Percentiles rank a stretch among this genome's conserved stretches.
phyloP scores from a whole-genome alignment of 2,797 vertebrate species.

The Chromobotia macracanthus region DNA sequence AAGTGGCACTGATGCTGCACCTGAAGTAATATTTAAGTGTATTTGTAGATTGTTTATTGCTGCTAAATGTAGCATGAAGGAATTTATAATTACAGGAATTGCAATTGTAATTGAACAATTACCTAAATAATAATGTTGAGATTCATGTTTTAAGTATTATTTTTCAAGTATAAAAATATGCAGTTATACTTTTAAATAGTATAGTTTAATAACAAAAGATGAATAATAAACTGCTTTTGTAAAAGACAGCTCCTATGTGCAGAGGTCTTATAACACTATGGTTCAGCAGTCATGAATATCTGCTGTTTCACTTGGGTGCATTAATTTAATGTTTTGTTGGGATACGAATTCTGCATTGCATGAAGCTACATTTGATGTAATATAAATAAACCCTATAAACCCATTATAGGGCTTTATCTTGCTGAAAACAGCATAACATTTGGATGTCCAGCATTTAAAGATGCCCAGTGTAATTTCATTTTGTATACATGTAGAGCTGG shows the following conservation, averaged over 20 bases:
- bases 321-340: conserved; percentile 27
- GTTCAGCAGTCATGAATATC: neutral
- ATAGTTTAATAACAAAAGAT: neutral
- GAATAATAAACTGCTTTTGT: conserved; percentile 25
- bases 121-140: too few relatives aligned
- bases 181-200: neutral
- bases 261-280: conserved; percentile 15
- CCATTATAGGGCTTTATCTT: neutral
- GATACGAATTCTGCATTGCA: conserved; percentile 8
- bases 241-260: neutral
- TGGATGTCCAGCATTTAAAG: neutral
- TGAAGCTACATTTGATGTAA: conserved; percentile 2
- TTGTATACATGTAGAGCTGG: neutral
- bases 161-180: neutral
- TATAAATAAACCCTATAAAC: conserved; percentile 21
- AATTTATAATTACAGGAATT: too few relatives aligned
- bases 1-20: neutral
- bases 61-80: neutral
- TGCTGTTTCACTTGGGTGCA: conserved; percentile 12
- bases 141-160: neutral
- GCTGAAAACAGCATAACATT: neutral
- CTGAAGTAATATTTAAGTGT: neutral
- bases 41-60: neutral
- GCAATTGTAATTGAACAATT: too few relatives aligned
- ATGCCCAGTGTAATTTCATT: conserved; percentile 16